Conservation (phyloP, 2,797 vertebrate genomes). For the Fringilla coelebs region DNA sequence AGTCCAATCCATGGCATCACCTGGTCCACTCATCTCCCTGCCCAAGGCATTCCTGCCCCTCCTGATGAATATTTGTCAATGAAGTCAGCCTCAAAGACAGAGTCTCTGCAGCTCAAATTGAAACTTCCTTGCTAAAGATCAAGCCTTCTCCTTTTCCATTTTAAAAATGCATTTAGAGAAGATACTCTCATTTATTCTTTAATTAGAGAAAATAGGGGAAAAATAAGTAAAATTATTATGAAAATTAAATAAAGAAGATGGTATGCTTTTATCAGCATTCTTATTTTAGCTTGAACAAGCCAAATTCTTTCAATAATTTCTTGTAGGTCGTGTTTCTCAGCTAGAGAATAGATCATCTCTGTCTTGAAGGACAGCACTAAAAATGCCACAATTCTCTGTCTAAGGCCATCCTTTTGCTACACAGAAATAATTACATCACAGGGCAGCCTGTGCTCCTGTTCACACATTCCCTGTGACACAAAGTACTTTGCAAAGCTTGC, state of each 20-base stretch:
- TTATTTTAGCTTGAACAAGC: background rate
- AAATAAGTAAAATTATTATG: background rate
- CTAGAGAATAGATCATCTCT: background rate
- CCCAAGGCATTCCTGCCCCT: background rate
- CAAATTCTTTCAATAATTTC: background rate
- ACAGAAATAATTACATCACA: background rate
- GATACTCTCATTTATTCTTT: background rate
- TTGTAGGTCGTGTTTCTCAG: background rate
- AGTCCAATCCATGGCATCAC: background rate
- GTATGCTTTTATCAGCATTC: background rate
- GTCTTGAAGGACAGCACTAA: background rate
- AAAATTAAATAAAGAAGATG: background rate
- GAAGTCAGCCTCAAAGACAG: background rate
- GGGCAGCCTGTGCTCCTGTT: background rate
- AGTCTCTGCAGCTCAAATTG: background rate
- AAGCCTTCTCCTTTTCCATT: background rate
- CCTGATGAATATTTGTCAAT: background rate
- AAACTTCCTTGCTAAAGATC: background rate
- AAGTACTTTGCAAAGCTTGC: background rate
- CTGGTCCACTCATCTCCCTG: background rate
- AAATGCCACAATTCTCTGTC: background rate
- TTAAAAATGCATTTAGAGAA: background rate
- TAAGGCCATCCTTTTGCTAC: background rate
- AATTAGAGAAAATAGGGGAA: fast-evolving
- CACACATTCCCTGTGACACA: background rate